A percentile compares a stretch with the other conserved stretches of the same genome.
Conservation (phyloP, 2,113 vertebrate genomes). For the Atlantisia rogersi region DNA sequence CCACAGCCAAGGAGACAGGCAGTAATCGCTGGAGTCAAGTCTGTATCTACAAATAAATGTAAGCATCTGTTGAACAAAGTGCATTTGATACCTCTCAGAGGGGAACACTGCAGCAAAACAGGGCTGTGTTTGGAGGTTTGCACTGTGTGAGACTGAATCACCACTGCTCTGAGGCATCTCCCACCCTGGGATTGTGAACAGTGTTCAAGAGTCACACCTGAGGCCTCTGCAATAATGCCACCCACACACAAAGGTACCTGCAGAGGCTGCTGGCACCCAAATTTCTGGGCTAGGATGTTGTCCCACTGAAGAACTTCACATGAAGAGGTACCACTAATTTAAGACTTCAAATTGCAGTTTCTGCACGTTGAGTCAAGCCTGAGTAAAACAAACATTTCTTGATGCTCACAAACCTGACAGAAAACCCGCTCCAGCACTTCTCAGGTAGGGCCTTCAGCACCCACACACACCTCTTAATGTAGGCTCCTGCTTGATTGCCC, state of each 20-base stretch:
- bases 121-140: neutral
- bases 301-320: neutral
- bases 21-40: neutral
- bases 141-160: accelerated
- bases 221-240: neutral
- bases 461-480: neutral
- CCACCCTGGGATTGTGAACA: accelerated
- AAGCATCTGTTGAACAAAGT: neutral
- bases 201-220: accelerated
- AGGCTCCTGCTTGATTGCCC: neutral
- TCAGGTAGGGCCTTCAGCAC: neutral
- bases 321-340: accelerated
- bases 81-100: accelerated
- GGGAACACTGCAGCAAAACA: accelerated
- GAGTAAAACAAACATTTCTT: neutral
- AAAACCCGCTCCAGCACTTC: neutral
- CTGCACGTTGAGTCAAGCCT: neutral
- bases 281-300: neutral
- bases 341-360: neutral
- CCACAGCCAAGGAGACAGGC: neutral
- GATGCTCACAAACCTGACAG: neutral
- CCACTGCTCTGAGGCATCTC: neutral
- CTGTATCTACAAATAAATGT: neutral
- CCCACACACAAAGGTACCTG: neutral
- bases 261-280: neutral